A percentile compares a stretch with the other conserved stretches of the same genome.
These are phyloP conservation scores for Crocallis elinguaria DNA, from an alignment of 2,888 invertebrate species.

Conservation along the genomic window DNA sequence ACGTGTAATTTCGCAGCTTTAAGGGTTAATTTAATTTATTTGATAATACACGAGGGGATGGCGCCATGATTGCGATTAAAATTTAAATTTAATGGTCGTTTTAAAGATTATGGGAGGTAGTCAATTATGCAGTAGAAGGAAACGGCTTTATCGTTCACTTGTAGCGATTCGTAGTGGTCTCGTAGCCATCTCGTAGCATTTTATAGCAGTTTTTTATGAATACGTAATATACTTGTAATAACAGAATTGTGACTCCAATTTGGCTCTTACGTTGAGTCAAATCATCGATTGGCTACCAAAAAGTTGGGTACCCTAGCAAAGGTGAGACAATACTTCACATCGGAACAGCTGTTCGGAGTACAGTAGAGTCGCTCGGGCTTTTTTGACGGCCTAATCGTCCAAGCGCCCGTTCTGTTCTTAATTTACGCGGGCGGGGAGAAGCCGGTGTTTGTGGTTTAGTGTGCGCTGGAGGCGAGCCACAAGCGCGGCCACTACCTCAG, in stretches of 20 bases:
- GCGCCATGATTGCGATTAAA: slow-evolving; percentile 40
- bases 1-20: slow-evolving; percentile 65
- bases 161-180: slow-evolving; percentile 11
- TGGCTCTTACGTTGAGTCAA: background rate
- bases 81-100: slow-evolving; percentile 25
- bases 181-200: slow-evolving; percentile 12
- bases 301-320: too few species aligned
- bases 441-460: too few species aligned
- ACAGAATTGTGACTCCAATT: background rate
- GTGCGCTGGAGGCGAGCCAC: too few species aligned
- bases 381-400: too few species aligned
- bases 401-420: too few species aligned
- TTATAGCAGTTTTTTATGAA: too few species aligned
- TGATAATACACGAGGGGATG: slow-evolving; percentile 50
- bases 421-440: too few species aligned
- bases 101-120: slow-evolving; percentile 18
- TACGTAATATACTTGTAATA: too few species aligned
- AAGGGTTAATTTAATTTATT: slow-evolving; percentile 69
- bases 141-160: slow-evolving; percentile 7
- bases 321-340: too few species aligned
- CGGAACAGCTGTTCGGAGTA: too few species aligned
- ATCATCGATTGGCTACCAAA: background rate
- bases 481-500: too few species aligned
- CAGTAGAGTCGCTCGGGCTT: too few species aligned
- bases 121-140: slow-evolving; percentile 8